These are phyloP conservation scores for Folsomia manolachei DNA, from an alignment of 2,888 invertebrate species.

Conservation along the genomic window DNA sequence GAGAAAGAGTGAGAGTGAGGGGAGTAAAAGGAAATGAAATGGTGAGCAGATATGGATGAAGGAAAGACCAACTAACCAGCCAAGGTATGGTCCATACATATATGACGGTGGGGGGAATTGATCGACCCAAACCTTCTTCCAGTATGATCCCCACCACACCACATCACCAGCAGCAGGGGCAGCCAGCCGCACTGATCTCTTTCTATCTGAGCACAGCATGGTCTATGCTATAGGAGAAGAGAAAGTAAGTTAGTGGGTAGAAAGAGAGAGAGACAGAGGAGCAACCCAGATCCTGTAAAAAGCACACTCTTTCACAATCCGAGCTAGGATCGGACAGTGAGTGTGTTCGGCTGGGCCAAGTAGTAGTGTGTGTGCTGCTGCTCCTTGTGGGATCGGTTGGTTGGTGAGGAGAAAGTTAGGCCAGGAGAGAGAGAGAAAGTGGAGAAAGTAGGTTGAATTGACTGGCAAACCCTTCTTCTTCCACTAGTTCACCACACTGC, in stretches of 20 bases:
- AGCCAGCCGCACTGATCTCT: slow-evolving; percentile 11
- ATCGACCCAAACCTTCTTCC: slow-evolving; percentile 16
- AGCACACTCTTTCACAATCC: slow-evolving; percentile 30
- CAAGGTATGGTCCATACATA: neutral
- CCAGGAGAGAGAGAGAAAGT: slow-evolving; percentile 14
- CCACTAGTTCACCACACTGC: neutral
- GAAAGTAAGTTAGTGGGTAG: no score
- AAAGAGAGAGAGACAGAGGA: no score
- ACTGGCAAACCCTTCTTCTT: neutral
- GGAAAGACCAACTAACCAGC: no score
- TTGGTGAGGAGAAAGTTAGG: slow-evolving; percentile 32
- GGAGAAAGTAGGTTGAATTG: slow-evolving; percentile 11
- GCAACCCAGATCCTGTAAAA: slow-evolving; percentile 6
- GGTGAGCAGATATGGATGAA: neutral
- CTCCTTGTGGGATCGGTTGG: slow-evolving; percentile 24
- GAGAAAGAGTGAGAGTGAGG: slow-evolving; percentile 6
- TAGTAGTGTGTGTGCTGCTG: neutral
- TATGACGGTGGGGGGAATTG: slow-evolving; percentile 9
- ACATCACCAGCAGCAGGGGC: slow-evolving; percentile 6
- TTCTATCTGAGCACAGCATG: neutral
- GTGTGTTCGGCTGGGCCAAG: slow-evolving; percentile 4
- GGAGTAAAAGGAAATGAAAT: neutral
- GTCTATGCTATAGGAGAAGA: no score
- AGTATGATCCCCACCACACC: neutral
- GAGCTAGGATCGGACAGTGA: slow-evolving; percentile 32